Conservation (phyloP, 2,113 vertebrate genomes). For the Psilopsiagon aymara region DNA sequence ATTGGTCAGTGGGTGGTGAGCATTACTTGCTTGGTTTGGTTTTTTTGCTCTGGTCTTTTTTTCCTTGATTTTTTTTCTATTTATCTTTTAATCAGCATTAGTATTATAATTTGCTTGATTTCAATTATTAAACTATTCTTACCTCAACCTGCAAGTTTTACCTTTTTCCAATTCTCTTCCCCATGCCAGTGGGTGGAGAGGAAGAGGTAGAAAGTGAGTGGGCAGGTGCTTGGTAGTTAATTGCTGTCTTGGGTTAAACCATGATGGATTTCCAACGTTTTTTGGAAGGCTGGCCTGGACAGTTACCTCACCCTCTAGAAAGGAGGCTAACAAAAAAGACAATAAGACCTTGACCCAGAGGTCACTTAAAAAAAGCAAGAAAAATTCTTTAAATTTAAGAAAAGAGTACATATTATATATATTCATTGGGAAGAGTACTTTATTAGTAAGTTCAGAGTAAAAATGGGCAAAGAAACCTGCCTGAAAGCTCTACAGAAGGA, state of each 20-base stretch:
- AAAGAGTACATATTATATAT: accelerated
- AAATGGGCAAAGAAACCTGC: background rate
- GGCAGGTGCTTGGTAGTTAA: background rate
- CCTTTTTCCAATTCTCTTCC: background rate
- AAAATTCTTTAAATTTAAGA: background rate
- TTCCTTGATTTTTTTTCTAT: background rate
- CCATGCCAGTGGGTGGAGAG: background rate
- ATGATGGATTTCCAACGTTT: background rate
- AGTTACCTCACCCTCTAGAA: background rate
- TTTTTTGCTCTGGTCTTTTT: background rate
- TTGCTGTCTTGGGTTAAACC: background rate
- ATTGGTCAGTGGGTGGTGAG: background rate
- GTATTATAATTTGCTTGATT: background rate
- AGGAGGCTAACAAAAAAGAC: background rate
- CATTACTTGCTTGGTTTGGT: background rate
- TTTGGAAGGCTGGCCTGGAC: background rate
- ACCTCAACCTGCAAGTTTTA: background rate
- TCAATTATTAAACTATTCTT: background rate
- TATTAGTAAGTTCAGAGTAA: background rate
- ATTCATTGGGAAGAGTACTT: background rate
- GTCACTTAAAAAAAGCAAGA: background rate
- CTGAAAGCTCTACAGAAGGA: background rate
- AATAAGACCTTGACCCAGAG: background rate
- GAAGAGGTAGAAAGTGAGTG: background rate
- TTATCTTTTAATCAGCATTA: background rate